Evolutionary conservation across 2,888 invertebrate species (phyloP).

Genomic region (Caenorhabditis sp.): DNA sequence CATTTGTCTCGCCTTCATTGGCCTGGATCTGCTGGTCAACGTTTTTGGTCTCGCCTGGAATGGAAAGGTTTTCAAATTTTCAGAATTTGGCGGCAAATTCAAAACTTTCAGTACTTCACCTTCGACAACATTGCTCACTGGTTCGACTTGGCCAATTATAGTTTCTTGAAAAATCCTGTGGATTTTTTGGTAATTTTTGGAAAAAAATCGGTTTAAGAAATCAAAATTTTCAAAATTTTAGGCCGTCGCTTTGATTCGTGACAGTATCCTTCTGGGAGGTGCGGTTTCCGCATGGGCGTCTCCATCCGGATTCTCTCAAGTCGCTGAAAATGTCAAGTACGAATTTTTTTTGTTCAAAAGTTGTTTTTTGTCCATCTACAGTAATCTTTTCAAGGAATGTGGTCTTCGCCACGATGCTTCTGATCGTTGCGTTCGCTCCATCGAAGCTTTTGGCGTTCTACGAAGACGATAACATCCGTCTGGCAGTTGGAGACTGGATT

Average conservation of each 20-base stretch:
- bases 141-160: slow-evolving; percentile 80
- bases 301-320: slow-evolving; percentile 77
- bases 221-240: slow-evolving; percentile 22
- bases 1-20: slow-evolving; percentile 75
- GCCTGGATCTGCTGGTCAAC: slow-evolving; percentile 71
- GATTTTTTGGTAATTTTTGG: slow-evolving; percentile 77
- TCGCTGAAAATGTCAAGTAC: slow-evolving; percentile 73
- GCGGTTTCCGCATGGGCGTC: slow-evolving; percentile 80
- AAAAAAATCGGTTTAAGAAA: too few species aligned
- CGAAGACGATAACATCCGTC: slow-evolving; percentile 75
- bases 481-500: slow-evolving; percentile 83
- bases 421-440: slow-evolving; percentile 82
- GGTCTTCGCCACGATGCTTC: slow-evolving; percentile 78
- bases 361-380: background rate
- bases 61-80: slow-evolving; percentile 57
- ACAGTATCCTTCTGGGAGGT: slow-evolving; percentile 80
- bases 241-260: slow-evolving; percentile 78
- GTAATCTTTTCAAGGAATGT: slow-evolving; percentile 56
- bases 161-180: slow-evolving; percentile 80
- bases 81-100: background rate
- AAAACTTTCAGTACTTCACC: slow-evolving; percentile 74
- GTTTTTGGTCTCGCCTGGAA: slow-evolving; percentile 73
- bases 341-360: background rate
- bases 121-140: slow-evolving; percentile 80
- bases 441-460: slow-evolving; percentile 82